Conservation (phyloP, 2,797 vertebrate genomes). For the Argyrosomus regius region DNA sequence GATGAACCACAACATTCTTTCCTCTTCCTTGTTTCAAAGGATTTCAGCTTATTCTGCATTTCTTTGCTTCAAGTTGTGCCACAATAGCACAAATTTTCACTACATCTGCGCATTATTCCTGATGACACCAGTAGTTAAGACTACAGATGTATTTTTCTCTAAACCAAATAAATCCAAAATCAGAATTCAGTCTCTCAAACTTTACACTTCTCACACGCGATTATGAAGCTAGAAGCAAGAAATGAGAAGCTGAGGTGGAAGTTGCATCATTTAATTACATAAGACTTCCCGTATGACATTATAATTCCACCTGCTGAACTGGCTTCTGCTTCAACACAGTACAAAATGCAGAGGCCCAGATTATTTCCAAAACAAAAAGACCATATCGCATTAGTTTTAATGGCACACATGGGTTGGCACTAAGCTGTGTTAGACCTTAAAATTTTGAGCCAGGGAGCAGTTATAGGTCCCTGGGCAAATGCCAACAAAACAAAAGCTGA, state of each 20-base stretch:
- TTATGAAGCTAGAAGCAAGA: background rate
- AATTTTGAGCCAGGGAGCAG: background rate
- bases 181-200: background rate
- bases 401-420: background rate
- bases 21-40: background rate
- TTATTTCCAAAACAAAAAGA: background rate
- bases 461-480: background rate
- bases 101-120: background rate
- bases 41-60: constrained; percentile 4
- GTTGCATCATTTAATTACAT: no score
- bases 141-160: background rate
- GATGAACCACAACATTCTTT: background rate
- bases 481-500: constrained; percentile 14
- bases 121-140: background rate
- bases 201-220: background rate
- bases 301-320: background rate
- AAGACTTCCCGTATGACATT: no score
- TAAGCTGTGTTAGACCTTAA: background rate
- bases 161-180: background rate
- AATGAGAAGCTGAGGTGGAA: background rate
- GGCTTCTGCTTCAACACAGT: background rate
- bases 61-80: background rate
- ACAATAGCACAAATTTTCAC: background rate
- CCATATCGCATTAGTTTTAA: no score
- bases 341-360: background rate